These are phyloP conservation scores for Brachyistius frenatus DNA, from an alignment of 2,113 vertebrate genomes.

Conservation along the genomic window DNA sequence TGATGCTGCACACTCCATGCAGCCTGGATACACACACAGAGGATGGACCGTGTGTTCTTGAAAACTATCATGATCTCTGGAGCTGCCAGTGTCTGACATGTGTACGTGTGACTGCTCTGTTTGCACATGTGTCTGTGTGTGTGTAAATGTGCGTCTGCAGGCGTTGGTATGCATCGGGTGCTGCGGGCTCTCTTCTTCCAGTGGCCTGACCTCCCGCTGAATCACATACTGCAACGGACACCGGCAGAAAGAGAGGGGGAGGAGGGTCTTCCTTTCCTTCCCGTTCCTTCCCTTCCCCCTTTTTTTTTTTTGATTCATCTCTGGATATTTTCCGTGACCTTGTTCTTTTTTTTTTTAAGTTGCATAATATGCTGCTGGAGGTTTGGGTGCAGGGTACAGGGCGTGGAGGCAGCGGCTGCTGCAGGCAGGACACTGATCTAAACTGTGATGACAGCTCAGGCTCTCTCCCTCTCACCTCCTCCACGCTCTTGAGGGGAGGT, in stretches of 20 bases:
- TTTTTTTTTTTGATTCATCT: conserved; percentile 50
- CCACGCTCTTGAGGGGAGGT: conserved; percentile 58
- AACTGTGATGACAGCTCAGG: conserved; percentile 74
- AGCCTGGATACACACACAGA: not conserved
- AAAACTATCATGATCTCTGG: conserved; percentile 13
- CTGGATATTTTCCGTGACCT: conserved; percentile 61
- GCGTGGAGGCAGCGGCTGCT: conserved; percentile 40
- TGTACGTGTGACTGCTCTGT: conserved; percentile 19
- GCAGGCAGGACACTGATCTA: conserved; percentile 70
- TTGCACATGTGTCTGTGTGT: not conserved
- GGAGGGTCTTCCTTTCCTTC: conserved; percentile 16
- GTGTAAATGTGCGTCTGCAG: conserved; percentile 32
- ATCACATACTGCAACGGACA: conserved; percentile 39
- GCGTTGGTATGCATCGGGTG: conserved; percentile 43
- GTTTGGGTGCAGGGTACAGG: conserved; percentile 63
- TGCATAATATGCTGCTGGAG: conserved; percentile 62
- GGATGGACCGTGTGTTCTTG: not conserved
- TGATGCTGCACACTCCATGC: conserved; percentile 9
- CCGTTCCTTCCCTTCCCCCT: conserved; percentile 26
- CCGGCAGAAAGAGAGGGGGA: conserved; percentile 32
- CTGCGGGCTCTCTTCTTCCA: conserved; percentile 47
- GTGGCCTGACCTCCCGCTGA: conserved; percentile 53
- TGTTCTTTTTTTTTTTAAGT: conserved; percentile 47
- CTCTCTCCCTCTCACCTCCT: conserved; percentile 75
- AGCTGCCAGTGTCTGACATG: conserved; percentile 30